Base-by-base conservation (phyloP, 2,797 vertebrate genomes). In the Anguilla megastoma region DNA sequence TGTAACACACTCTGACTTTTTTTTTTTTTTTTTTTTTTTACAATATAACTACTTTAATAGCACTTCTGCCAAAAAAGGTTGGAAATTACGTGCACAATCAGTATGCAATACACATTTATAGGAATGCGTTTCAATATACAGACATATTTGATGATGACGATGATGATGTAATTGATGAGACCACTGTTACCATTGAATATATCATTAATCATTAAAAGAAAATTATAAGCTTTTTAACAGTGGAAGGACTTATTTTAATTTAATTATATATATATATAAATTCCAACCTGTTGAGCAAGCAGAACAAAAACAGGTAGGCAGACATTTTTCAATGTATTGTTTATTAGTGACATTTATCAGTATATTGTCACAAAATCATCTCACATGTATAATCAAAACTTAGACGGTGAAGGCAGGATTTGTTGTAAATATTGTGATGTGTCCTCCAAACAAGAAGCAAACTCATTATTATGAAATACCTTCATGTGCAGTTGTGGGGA, bases 351-450 rank as follows among this genome's bases (percentile, higher is more conserved):
- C 12, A 41, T 66, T 66, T 66, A 24, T 66, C n/a, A 66, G 12
- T 66, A n/a, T 41, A 36, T 76, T 41, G 14, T 36, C n/a, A 66
- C 30, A 50, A 63, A 80, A 82, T 86, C 54, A 86, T 52, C 12
- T 45, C 71, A 86, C 76, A 58, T 58, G 85, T 66, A 86, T 85
- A 41, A 85, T 48, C 45, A n/a, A 10, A 41, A 80, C 45, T 48
- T 58, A 30, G 8, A 36, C 7, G 6, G 9, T 71, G 3, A 41
- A 16, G 74, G 69, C 21, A 14, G 56, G 16, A 18, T 60, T n/a
- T 83, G 30, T 7, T 74, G 30, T 71, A 85, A 33, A n/a, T 66
- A 80, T 63, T 56, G 54, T 76, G 24, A 56, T 83, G 18, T 79
- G 74, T 33, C 54, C 66, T 58, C 54, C 36, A 66, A 41, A 80